Base-by-base conservation (phyloP, 2,888 invertebrate genomes). In the Yponomeuta plumbellus region DNA sequence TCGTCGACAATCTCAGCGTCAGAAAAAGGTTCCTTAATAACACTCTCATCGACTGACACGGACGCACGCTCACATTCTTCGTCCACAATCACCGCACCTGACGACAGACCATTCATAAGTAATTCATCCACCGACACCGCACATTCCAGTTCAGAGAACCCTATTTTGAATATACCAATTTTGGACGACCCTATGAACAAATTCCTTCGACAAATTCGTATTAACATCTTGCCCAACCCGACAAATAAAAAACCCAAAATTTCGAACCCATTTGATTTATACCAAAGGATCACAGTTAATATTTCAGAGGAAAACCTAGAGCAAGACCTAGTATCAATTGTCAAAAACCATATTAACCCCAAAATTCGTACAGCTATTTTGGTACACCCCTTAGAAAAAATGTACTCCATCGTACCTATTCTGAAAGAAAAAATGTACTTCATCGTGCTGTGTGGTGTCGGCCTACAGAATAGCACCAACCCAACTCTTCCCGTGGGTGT, bases 51-150 rank as follows among this genome's bases (percentile, higher is more conserved):
- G 75, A 74, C 64, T 78, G 20, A 71, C 75, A 66, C 10, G 68
- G 58, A 6, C 64, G 73, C 1, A 77, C 76, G 68, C 75, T 76
- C 44, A 76, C n/a, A n/a, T n/a, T n/a, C n/a, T n/a, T 75, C 1
- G 76, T 72, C 59, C 73, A 73, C 0, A 66, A 74, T 64, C 66
- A 70, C 1, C 61, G 80, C 26, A 80, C 78, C 78, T 59, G 71
- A 66, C 34, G 77, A 2, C n/a, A 72, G 70, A 66, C 66, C 21
- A 34, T 65, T 44, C 11, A 10, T 13, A 6, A n/a, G n/a, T 11
- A 63, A 13, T 22, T 21, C 26, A 57, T 58, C 58, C 22, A 61
- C 21, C 6, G 11, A n/a, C 3, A 66, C 44, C n/a, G 40, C 23
- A 40, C 44, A 61, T 20, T 34, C 61, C 13, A 20, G 34, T 13